A percentile compares a stretch with the other conserved stretches of the same genome.
Conservation (phyloP, 1,140 invertebrate genomes). For the Drosophila lini region DNA sequence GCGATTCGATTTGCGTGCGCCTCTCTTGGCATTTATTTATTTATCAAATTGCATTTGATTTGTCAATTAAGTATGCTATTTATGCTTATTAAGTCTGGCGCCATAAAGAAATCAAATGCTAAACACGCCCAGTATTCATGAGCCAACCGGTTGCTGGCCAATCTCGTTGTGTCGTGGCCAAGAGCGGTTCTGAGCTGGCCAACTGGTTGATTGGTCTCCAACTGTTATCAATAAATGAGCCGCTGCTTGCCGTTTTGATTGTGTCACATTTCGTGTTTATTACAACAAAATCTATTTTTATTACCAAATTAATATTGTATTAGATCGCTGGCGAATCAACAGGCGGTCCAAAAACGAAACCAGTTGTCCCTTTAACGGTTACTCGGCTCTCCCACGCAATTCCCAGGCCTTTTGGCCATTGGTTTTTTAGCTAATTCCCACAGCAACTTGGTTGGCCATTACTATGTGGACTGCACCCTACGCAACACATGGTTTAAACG, state of each 20-base stretch:
- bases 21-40: slow-evolving; percentile 51
- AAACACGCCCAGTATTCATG: slow-evolving; percentile 61
- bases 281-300: slow-evolving; percentile 68
- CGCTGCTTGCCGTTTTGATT: slow-evolving; percentile 63
- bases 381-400: slow-evolving; percentile 41
- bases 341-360: slow-evolving; percentile 44
- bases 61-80: slow-evolving; percentile 81
- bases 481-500: slow-evolving; percentile 23
- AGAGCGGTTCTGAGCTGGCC: slow-evolving; percentile 11
- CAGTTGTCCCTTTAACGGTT: slow-evolving; percentile 47
- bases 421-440: slow-evolving; percentile 27
- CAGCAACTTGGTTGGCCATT: slow-evolving; percentile 35
- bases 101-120: slow-evolving; percentile 49
- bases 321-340: slow-evolving; percentile 52
- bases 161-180: slow-evolving; percentile 25
- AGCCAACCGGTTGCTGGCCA: slow-evolving; percentile 40
- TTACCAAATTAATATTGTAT: slow-evolving; percentile 67
- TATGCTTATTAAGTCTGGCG: slow-evolving; percentile 69
- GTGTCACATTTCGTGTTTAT: slow-evolving; percentile 75
- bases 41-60: slow-evolving; percentile 80
- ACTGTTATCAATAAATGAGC: slow-evolving; percentile 74
- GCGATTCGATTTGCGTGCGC: slow-evolving; percentile 36
- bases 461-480: slow-evolving; percentile 29
- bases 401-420: slow-evolving; percentile 30
- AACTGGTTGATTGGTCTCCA: slow-evolving; percentile 62